Conservation (phyloP, 35 echinoderm and acorn worm species). For the Apostichopus japonicus region DNA sequence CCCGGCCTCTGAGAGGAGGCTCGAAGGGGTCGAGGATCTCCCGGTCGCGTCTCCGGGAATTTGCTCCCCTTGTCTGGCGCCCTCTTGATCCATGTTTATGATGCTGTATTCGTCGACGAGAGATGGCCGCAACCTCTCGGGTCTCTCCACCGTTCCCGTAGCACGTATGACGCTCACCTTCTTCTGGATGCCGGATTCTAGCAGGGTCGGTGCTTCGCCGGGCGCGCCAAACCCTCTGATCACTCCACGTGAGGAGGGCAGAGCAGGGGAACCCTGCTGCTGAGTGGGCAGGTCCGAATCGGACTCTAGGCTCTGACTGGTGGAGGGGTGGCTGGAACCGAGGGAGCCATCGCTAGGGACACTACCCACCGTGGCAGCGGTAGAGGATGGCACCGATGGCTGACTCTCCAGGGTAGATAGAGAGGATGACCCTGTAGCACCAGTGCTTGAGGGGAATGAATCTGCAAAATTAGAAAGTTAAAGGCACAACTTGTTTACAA, state of each 20-base stretch:
- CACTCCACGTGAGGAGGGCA: not conserved
- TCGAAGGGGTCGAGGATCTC: not conserved
- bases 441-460: slow-evolving; percentile 17
- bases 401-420: not conserved
- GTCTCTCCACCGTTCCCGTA: slow-evolving; percentile 75
- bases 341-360: slow-evolving; percentile 6
- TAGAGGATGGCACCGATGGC: slow-evolving; percentile 18
- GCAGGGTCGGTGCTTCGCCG: not conserved
- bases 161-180: slow-evolving; percentile 88
- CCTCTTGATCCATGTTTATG: slow-evolving; percentile 31
- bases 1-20: no score
- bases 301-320: slow-evolving; percentile 3
- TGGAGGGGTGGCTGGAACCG: not conserved
- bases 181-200: slow-evolving; percentile 47
- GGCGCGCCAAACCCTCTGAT: slow-evolving; percentile 8
- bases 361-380: not conserved
- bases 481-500: no score
- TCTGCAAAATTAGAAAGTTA: slow-evolving; percentile 1
- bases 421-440: slow-evolving; percentile 56
- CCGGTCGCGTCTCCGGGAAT: not conserved
- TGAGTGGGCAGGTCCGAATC: not conserved
- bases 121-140: slow-evolving; percentile 30
- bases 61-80: not conserved
- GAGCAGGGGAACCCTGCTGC: not conserved
- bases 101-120: slow-evolving; percentile 17